Evolutionary conservation across 1,140 invertebrate species (phyloP).

Genomic region (Hirudo medicinalis): DNA sequence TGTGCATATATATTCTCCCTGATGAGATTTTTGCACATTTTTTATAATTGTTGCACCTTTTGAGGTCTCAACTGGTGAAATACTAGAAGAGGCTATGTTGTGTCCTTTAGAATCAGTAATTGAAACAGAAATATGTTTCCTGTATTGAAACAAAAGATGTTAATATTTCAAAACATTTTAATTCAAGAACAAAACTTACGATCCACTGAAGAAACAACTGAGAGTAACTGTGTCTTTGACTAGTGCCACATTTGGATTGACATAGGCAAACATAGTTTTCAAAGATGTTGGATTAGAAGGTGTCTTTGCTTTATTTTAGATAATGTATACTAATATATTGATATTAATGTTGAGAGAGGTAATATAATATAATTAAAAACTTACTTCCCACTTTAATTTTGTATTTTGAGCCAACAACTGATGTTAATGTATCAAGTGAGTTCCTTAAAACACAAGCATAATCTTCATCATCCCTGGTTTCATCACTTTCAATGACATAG

Average conservation of each 20-base stretch:
- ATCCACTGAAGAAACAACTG: not conserved
- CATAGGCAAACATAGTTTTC: not conserved
- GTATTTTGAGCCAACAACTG: no score
- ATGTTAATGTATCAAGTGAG: no score
- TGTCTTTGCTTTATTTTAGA: no score
- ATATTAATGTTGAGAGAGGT: no score
- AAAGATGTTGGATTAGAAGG: no score
- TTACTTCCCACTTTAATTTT: no score
- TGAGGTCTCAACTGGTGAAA: not conserved
- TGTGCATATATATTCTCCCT: not conserved
- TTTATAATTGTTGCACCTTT: not conserved
- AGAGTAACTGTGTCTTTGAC: not conserved
- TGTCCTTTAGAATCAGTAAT: not conserved
- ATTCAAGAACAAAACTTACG: not conserved
- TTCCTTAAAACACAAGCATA: no score
- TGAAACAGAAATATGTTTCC: not conserved
- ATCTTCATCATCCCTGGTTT: no score
- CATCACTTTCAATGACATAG: no score
- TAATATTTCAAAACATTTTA: not conserved
- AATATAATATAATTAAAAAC: no score
- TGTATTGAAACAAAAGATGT: not conserved
- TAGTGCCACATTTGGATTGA: not conserved
- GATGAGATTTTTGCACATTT: not conserved
- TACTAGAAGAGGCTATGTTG: not conserved
- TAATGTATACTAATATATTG: no score